Conservation (phyloP, 2,888 invertebrate genomes). For the Leptarthrus brevirostris region DNA sequence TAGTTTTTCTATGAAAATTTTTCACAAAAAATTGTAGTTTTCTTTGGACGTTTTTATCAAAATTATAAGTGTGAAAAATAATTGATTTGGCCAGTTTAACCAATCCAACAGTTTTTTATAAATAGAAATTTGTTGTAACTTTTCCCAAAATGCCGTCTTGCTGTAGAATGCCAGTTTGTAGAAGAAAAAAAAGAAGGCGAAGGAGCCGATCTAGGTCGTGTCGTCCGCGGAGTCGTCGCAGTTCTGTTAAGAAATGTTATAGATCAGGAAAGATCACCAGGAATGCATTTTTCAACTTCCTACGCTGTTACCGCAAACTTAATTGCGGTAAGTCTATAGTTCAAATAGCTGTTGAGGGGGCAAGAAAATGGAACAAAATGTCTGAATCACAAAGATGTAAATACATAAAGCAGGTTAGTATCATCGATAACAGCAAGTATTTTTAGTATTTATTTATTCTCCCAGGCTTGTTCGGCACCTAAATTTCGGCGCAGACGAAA, state of each 20-base stretch:
- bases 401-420: slow-evolving; percentile 45
- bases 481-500: not conserved
- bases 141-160: not conserved
- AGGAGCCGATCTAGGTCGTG: not conserved
- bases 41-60: too few relatives aligned
- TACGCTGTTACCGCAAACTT: slow-evolving; percentile 53
- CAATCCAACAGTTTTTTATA: too few relatives aligned
- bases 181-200: too few relatives aligned
- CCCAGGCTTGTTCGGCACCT: not conserved
- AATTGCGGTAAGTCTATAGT: slow-evolving; percentile 50
- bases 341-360: slow-evolving; percentile 53
- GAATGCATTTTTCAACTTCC: slow-evolving; percentile 56
- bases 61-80: too few relatives aligned
- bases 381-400: slow-evolving; percentile 49
- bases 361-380: slow-evolving; percentile 55
- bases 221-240: not conserved
- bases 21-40: too few relatives aligned
- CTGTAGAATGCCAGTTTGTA: too few relatives aligned
- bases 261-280: slow-evolving; percentile 51
- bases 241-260: slow-evolving; percentile 43
- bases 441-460: not conserved
- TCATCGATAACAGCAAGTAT: not conserved
- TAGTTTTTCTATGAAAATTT: too few relatives aligned
- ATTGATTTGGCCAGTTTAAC: too few relatives aligned
- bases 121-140: too few relatives aligned